phyloP scores from a whole-genome alignment of 2,888 invertebrate genomes.

The Trachelus stipa region DNA sequence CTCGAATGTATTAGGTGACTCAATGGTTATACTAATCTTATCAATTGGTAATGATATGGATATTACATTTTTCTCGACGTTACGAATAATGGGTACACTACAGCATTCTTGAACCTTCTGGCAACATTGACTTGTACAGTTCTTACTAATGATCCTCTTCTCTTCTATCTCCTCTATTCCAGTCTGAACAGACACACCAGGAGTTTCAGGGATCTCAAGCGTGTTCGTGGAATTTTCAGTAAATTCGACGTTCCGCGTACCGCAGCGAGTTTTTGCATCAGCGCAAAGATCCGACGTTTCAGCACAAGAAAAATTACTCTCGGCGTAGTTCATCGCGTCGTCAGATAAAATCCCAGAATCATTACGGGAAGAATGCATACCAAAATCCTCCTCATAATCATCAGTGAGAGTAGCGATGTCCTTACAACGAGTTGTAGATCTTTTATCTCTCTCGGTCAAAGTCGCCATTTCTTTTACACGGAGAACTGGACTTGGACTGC shows the following conservation, averaged over 20 bases:
- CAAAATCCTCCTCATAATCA: conserved; percentile 41
- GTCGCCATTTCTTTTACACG: conserved; percentile 58
- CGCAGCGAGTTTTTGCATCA: conserved; percentile 1
- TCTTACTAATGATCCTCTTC: neutral
- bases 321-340: conserved; percentile 45
- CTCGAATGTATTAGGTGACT: conserved; percentile 47
- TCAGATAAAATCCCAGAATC: conserved; percentile 53
- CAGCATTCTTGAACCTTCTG: conserved; percentile 11
- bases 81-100: neutral
- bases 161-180: neutral
- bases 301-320: conserved; percentile 40
- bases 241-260: conserved; percentile 14
- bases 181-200: conserved; percentile 7
- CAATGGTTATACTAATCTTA: conserved; percentile 54
- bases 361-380: conserved; percentile 40
- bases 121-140: conserved; percentile 2
- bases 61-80: conserved; percentile 49
- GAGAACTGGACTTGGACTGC: conserved; percentile 28
- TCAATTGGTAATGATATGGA: conserved; percentile 55
- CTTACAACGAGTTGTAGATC: conserved; percentile 36
- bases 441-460: conserved; percentile 45
- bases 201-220: neutral
- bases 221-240: conserved; percentile 52
- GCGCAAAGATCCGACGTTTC: conserved; percentile 36
- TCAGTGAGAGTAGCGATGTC: conserved; percentile 52